Evolutionary conservation across 2,888 invertebrate species (phyloP).

Genomic region (Meteorus colon): DNA sequence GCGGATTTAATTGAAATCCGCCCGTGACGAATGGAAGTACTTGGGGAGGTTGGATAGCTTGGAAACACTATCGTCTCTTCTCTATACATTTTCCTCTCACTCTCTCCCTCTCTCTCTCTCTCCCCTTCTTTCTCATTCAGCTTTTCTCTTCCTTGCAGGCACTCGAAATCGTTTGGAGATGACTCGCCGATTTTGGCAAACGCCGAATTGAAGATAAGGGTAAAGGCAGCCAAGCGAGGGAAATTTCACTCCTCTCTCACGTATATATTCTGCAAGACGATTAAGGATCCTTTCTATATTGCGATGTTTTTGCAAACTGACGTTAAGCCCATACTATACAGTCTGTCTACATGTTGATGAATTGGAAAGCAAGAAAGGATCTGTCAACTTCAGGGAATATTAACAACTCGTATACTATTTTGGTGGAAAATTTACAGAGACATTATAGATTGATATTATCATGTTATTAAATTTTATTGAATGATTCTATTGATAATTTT

Average conservation of each 20-base stretch:
- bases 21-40: constrained; percentile 16
- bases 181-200: constrained; percentile 28
- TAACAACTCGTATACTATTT: constrained; percentile 7
- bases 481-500: no score
- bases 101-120: background rate
- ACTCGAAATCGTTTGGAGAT: constrained; percentile 29
- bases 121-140: background rate
- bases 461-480: no score
- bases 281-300: constrained; percentile 18
- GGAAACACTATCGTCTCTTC: constrained; percentile 15
- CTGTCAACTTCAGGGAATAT: constrained; percentile 11
- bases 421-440: constrained; percentile 3
- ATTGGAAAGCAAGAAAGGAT: constrained; percentile 6
- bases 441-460: background rate
- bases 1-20: constrained; percentile 33
- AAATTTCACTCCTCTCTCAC: background rate
- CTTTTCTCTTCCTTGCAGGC: background rate
- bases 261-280: background rate
- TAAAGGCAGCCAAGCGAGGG: background rate
- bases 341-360: constrained; percentile 3
- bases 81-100: background rate
- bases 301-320: constrained; percentile 11
- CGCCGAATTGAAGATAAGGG: constrained; percentile 26
- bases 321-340: background rate
- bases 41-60: constrained; percentile 7